phyloP scores from a whole-genome alignment of 2,113 vertebrate species.

The Lanius collurio region DNA sequence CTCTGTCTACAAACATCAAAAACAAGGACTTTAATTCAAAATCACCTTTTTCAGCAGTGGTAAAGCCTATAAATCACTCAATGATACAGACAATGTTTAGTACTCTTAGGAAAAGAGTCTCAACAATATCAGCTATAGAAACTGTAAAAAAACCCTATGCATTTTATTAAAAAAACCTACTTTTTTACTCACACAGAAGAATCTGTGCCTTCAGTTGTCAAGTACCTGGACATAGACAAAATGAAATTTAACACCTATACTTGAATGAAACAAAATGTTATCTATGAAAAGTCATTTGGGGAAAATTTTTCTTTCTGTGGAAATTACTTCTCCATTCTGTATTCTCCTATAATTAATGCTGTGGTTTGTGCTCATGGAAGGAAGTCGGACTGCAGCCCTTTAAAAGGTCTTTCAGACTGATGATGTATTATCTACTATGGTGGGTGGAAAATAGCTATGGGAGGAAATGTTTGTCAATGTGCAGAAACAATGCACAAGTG shows the following conservation, averaged over 20 bases:
- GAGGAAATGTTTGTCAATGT: not conserved
- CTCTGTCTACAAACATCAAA: not conserved
- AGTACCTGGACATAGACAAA: not conserved
- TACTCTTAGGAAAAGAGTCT: not conserved
- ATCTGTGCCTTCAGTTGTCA: not conserved
- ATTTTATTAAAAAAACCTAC: not conserved
- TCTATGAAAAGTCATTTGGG: not conserved
- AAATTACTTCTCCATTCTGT: not conserved
- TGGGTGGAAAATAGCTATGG: not conserved
- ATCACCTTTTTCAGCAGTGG: not conserved
- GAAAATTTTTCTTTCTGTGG: not conserved
- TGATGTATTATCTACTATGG: not conserved
- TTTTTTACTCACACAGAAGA: not conserved
- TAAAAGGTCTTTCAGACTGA: not conserved
- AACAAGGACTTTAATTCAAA: conserved; percentile 8
- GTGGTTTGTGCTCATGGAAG: not conserved
- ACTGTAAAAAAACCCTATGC: not conserved
- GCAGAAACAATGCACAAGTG: not conserved
- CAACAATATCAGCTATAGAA: not conserved
- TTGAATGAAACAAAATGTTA: not conserved
- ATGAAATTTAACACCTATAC: not conserved
- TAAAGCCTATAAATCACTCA: conserved; percentile 21
- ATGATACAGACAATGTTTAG: not conserved
- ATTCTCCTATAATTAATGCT: not conserved
- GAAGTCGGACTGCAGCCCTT: not conserved